Conservation (phyloP, 2,113 vertebrate genomes). For the Nematolebias whitei region DNA sequence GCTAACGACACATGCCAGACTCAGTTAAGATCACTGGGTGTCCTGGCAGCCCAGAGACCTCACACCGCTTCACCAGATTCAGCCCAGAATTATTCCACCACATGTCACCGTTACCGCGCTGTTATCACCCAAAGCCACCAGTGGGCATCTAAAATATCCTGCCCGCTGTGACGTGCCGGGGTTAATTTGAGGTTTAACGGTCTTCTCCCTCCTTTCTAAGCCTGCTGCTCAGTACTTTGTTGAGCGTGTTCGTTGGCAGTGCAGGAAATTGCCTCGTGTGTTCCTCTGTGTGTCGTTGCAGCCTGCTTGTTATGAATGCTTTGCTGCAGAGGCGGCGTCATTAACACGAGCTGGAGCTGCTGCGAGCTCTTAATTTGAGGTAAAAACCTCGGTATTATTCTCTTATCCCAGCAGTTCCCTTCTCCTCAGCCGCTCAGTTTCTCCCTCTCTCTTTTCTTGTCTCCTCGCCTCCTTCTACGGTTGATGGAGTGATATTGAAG, state of each 20-base stretch:
- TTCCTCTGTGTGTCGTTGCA: constrained; percentile 53
- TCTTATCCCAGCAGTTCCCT: constrained; percentile 41
- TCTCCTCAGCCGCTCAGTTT: constrained; percentile 23
- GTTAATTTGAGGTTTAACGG: constrained; percentile 71
- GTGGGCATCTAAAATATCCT: constrained; percentile 56
- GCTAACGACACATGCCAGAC: constrained; percentile 76
- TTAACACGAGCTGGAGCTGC: constrained; percentile 68
- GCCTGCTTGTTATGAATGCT: constrained; percentile 71
- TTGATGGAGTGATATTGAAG: constrained; percentile 73
- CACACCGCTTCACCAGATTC: constrained; percentile 48
- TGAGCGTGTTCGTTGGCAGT: constrained; percentile 60
- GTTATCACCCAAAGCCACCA: constrained; percentile 61
- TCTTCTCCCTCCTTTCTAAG: constrained; percentile 50
- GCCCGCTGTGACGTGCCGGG: constrained; percentile 53
- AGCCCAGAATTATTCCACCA: constrained; percentile 69
- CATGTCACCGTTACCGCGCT: constrained; percentile 62
- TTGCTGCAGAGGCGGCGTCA: constrained; percentile 61
- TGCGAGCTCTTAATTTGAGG: constrained; percentile 71
- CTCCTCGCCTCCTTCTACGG: constrained; percentile 18
- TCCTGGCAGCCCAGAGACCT: constrained; percentile 65
- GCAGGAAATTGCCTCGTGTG: constrained; percentile 64
- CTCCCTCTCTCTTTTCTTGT: constrained; percentile 6
- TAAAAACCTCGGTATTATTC: constrained; percentile 66
- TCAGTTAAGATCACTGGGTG: constrained; percentile 70
- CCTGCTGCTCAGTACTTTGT: constrained; percentile 36